These are phyloP conservation scores for Coptodon rendalli DNA, from an alignment of 2,113 vertebrate species.

Conservation along the genomic window DNA sequence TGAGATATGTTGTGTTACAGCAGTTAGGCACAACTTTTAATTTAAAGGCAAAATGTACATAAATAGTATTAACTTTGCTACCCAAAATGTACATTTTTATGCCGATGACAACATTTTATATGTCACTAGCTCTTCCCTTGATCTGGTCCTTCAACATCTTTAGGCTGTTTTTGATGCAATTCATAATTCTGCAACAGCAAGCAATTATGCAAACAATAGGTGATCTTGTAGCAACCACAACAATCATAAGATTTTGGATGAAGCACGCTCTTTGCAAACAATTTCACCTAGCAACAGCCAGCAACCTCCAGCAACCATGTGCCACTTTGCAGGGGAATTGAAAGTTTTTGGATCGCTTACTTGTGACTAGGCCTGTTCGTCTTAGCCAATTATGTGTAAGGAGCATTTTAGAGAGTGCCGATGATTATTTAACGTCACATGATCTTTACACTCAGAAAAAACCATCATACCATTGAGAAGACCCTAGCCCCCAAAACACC, in stretches of 20 bases:
- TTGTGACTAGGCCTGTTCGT: neutral
- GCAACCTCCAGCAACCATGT: neutral
- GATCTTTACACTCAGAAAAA: neutral
- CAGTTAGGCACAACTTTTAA: neutral
- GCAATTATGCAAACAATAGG: neutral
- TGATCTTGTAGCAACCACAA: neutral
- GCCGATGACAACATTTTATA: neutral
- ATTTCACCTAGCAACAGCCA: neutral
- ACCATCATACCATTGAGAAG: rapidly evolving
- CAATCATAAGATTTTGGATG: neutral
- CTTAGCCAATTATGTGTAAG: neutral
- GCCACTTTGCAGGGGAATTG: neutral
- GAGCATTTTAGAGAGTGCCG: neutral
- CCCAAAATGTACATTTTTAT: neutral
- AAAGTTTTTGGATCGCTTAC: neutral
- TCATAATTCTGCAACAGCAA: neutral
- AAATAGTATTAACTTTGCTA: neutral
- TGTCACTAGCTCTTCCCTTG: neutral
- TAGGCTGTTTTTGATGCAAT: neutral
- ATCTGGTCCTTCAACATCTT: neutral
- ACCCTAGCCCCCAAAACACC: neutral
- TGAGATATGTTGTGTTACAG: neutral
- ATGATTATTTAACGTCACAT: neutral
- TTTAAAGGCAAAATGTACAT: neutral
- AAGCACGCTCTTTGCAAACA: neutral